Evolutionary conservation across 2,797 vertebrate species (phyloP).

Genomic region (Coccyzus lansbergi): DNA sequence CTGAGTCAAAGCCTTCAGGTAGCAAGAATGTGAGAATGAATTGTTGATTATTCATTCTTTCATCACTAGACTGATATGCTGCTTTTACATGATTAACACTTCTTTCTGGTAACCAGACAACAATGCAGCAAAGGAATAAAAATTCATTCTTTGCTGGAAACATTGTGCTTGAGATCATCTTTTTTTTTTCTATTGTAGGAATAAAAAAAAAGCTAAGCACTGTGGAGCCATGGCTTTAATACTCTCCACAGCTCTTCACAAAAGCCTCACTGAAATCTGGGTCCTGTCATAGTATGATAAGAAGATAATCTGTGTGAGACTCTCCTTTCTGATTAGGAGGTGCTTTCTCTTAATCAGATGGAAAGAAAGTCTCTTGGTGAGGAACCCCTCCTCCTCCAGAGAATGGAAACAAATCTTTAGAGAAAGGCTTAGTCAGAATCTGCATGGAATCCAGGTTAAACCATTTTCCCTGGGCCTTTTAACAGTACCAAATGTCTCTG

Average conservation of each 20-base stretch:
- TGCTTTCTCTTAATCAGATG: constrained; percentile 52
- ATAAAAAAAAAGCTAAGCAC: neutral
- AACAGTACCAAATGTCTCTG: neutral
- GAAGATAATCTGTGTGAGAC: constrained; percentile 56
- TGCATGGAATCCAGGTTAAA: constrained; percentile 59
- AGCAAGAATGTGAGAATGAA: neutral
- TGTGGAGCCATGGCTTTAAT: constrained; percentile 6
- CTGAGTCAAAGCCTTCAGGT: neutral
- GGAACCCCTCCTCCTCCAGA: constrained; percentile 25
- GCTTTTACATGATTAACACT: constrained; percentile 27
- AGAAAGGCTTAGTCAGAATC: constrained; percentile 58
- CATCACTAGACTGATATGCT: neutral
- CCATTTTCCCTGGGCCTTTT: constrained; percentile 21
- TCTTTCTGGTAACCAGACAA: constrained; percentile 19
- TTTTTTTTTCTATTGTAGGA: neutral
- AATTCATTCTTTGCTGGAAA: neutral
- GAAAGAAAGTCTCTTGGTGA: constrained; percentile 29
- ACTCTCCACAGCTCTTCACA: constrained; percentile 13
- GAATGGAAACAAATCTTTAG: constrained; percentile 62
- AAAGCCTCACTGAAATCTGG: constrained; percentile 45
- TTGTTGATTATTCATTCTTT: neutral
- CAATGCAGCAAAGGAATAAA: neutral
- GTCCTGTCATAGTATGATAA: constrained; percentile 38
- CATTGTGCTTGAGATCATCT: neutral
- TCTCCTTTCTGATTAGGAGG: constrained; percentile 38